These are phyloP conservation scores for Ochropleura plecta DNA, from an alignment of 2,888 invertebrate genomes.

Conservation along the genomic window DNA sequence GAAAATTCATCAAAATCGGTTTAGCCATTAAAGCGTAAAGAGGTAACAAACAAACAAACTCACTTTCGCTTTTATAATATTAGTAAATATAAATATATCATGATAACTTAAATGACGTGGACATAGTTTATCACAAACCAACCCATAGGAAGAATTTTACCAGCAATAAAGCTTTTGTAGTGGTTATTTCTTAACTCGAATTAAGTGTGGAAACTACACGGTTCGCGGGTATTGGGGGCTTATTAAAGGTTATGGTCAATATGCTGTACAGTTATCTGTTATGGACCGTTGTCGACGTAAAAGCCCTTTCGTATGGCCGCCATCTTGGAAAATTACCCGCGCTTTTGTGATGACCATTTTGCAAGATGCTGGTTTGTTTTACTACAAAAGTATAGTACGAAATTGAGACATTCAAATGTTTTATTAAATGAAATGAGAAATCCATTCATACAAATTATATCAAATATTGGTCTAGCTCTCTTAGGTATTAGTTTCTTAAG, in stretches of 20 bases:
- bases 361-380: slow-evolving; percentile 15
- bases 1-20: no score
- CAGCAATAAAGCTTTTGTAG: slow-evolving; percentile 48
- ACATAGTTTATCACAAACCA: neutral
- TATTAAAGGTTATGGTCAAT: slow-evolving; percentile 80
- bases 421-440: neutral
- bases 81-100: no score
- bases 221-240: slow-evolving; percentile 67
- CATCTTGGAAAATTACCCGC: slow-evolving; percentile 61
- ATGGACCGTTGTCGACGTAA: slow-evolving; percentile 57
- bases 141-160: slow-evolving; percentile 21
- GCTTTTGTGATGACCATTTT: slow-evolving; percentile 36
- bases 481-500: neutral
- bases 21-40: no score
- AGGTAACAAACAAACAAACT: no score
- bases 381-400: neutral
- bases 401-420: neutral
- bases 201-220: slow-evolving; percentile 73
- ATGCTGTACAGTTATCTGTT: slow-evolving; percentile 76
- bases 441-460: neutral
- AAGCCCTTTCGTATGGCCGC: slow-evolving; percentile 55
- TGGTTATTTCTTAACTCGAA: slow-evolving; percentile 65
- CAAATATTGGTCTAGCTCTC: neutral
- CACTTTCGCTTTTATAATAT: no score
- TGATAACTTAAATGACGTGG: slow-evolving; percentile 1